phyloP scores from a whole-genome alignment of 2,113 vertebrate species.

The Pomatostomus ruficeps region DNA sequence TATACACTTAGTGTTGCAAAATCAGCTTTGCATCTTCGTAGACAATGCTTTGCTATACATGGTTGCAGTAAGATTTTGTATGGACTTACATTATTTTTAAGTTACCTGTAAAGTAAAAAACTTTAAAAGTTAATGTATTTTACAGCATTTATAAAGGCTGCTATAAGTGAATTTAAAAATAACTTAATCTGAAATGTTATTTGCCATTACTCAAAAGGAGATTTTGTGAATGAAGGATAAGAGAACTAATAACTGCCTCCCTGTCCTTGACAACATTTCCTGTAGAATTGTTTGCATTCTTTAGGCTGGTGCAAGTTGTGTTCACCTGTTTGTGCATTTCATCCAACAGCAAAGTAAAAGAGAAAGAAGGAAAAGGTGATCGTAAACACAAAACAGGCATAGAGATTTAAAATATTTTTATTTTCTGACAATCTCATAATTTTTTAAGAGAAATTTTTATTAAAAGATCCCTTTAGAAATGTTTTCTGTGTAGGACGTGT shows the following conservation, averaged over 20 bases:
- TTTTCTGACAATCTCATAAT: neutral
- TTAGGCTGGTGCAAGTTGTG: neutral
- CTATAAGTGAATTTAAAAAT: neutral
- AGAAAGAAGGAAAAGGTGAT: neutral
- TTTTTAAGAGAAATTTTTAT: neutral
- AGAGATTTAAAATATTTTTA: neutral
- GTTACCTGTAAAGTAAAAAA: neutral
- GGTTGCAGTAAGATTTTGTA: neutral
- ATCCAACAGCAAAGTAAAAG: neutral
- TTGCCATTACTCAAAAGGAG: neutral
- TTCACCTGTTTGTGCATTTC: neutral
- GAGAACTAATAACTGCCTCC: neutral
- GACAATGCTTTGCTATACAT: neutral
- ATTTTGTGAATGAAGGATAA: constrained; percentile 1
- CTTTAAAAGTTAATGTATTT: neutral
- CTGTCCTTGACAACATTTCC: neutral
- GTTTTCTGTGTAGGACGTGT: neutral
- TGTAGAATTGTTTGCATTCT: neutral
- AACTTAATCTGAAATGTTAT: neutral
- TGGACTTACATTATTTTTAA: neutral
- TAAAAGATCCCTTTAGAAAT: neutral
- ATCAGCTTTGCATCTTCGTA: neutral
- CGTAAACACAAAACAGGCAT: neutral
- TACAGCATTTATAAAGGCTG: neutral
- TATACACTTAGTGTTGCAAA: neutral